Percentiles rank a stretch among this genome's conserved stretches.
Conservation (phyloP, 2,113 vertebrate species). For the Cheirogaleus medius region DNA sequence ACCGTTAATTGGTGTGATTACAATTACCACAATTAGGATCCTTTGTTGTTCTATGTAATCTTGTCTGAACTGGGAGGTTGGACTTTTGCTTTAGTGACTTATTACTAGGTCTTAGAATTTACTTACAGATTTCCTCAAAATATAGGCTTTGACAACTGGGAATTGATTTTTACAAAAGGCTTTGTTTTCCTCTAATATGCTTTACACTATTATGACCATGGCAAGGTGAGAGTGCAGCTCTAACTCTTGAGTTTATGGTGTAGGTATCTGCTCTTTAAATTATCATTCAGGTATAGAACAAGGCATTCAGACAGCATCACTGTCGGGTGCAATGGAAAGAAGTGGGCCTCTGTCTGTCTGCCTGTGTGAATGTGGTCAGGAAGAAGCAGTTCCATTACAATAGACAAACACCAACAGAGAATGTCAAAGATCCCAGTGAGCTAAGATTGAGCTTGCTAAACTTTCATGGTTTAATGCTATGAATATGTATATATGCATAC, state of each 20-base stretch:
- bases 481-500: not conserved
- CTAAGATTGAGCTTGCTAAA: not conserved
- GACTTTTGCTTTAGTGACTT: not conserved
- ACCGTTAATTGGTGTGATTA: not conserved
- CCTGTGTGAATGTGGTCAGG: not conserved
- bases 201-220: not conserved
- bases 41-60: constrained; percentile 2
- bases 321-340: not conserved
- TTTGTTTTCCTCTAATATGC: not conserved
- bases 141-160: not conserved
- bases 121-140: constrained; percentile 24
- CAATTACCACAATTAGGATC: not conserved
- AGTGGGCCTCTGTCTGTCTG: not conserved
- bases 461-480: not conserved
- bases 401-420: not conserved
- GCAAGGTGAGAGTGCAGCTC: not conserved
- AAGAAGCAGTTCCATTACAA: not conserved
- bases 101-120: constrained; percentile 6
- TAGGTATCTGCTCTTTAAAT: not conserved
- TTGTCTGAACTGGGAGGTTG: not conserved
- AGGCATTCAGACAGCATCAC: not conserved
- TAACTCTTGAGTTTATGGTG: not conserved
- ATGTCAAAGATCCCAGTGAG: not conserved
- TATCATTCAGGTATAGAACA: not conserved
- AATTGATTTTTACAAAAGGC: constrained; percentile 11